Base-by-base conservation (phyloP, 2,113 vertebrate species). In the Ariopsis seemanni region DNA sequence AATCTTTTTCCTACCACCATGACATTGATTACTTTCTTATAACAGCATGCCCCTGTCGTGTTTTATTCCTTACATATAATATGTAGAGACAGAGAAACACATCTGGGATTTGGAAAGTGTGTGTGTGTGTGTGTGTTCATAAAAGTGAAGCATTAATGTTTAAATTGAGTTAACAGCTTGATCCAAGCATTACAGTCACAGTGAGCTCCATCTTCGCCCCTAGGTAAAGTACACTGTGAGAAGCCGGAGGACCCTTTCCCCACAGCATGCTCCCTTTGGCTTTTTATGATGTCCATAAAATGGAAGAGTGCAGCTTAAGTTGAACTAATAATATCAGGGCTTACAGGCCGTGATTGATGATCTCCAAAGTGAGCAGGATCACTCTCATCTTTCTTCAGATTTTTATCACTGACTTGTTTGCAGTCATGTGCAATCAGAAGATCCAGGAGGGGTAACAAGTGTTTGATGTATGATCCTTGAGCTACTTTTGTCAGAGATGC, bases 331-430 rank as follows among this genome's bases (percentile, higher is more conserved):
- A 96, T 96, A 97, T 94, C 93, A 95, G 92, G 94, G 94, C 94
- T 96, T 94, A 95, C 93, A 86, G 89, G 91, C 90, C 93, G 94
- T 97, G 97, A 99, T 96, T 97, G 96, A 97, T 96, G 95, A 94
- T 96, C 96, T 97, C 97, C 96, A 95, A 96, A 97, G 96, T 96
- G 93, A 90, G 93, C 93, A 90, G 95, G 96, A 97, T 96, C 96
- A 95, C 95, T 97, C 97, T 97, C 96, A 97, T 97, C 97, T 97
- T 97, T 97, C 96, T 97, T 96, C 93, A 97, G 96, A 97, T 97
- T 97, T 95, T 97, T 99, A 97, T 96, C 96, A 96, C 95, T 96
- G 95, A 96, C 95, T 97, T 96, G 96, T 97, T 97, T 96, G 96
- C 96, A 96, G 95, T 97, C 96, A 95, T 95, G 95, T 97, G 96